Conservation (phyloP, 1,140 invertebrate species). For the Penaeus japonicus region DNA sequence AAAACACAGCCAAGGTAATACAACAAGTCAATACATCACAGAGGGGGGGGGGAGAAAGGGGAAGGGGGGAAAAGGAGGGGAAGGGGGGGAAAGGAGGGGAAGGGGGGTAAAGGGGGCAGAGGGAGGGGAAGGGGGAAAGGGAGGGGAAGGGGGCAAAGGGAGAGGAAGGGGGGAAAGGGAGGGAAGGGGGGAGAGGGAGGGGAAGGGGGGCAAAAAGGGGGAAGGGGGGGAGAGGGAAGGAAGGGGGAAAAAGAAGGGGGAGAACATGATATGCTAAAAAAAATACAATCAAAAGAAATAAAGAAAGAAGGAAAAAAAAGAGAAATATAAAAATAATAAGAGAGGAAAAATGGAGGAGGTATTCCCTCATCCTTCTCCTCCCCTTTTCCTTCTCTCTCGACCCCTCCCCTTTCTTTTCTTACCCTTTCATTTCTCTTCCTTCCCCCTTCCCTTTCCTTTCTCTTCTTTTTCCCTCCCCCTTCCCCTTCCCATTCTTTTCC, state of each 20-base stretch:
- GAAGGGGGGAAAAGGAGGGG: background rate
- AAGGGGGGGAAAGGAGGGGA: background rate
- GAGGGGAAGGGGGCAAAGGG: background rate
- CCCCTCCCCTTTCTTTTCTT: too few species aligned
- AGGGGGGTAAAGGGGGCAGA: background rate
- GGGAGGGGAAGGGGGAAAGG: background rate
- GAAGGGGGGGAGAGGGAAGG: background rate
- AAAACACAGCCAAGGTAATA: too few species aligned
- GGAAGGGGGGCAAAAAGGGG: background rate
- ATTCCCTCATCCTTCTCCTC: too few species aligned
- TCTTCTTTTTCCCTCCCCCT: too few species aligned
- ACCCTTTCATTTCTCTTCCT: too few species aligned
- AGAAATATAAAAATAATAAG: background rate
- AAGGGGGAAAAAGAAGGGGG: background rate
- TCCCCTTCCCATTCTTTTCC: too few species aligned
- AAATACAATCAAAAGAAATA: background rate
- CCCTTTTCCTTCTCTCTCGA: too few species aligned
- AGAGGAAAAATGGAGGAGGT: too few species aligned
- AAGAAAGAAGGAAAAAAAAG: background rate
- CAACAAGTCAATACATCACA: too few species aligned
- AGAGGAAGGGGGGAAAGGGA: background rate
- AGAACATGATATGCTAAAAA: background rate
- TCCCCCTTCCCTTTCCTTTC: too few species aligned
- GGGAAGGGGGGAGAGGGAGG: background rate
- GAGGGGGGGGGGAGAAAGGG: background rate